Evolutionary conservation across 1,140 invertebrate genomes (phyloP), one percentile per base, ranked within the genome.

Genomic region (Chironomus striatipennis): DNA sequence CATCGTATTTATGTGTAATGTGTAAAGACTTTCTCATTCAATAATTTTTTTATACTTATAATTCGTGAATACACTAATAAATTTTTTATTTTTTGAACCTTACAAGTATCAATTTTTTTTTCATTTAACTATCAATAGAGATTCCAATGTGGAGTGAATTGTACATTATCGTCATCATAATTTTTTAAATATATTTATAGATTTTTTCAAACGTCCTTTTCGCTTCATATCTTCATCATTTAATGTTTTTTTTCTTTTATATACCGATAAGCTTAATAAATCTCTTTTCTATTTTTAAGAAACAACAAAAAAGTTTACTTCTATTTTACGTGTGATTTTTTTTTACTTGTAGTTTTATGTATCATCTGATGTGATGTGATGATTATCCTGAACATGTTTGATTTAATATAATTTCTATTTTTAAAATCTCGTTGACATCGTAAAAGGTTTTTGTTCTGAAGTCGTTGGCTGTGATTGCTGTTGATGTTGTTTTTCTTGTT

Each of bases 1-100:
- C 24, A 34, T 2, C 24, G n/a, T n/a, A n/a, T n/a, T n/a, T n/a
- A n/a, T 34, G 24, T 34, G 24, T 34, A 34, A 34, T 34, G 24
- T 34, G 24, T 34, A 34, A 34, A 34, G 24, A 34, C 24, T 34
- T 34, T 34, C 24, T 1, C 24, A 34, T 34, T 34, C n/a, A n/a
- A n/a, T n/a, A n/a, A n/a, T n/a, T 2, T 34, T 34, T 34, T 34
- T 2, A 34, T 34, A 34, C 24, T 57, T 15, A 15, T 15, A 57
- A 57, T 57, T 57, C 47, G 47, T 57, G 47, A 57, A 57, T 57
- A 57, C 47, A 57, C n/a, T 57, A 57, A 57, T 57, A 57, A 57
- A n/a, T 57, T 15, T 57, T 9, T 57, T 57, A 15, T n/a, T 5
- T 57, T 57, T 15, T 57, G 12, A 57, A 34, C 24, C 47, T 57